Base-by-base conservation (phyloP, 2,113 vertebrate species). In the Oncorhynchus masou region DNA sequence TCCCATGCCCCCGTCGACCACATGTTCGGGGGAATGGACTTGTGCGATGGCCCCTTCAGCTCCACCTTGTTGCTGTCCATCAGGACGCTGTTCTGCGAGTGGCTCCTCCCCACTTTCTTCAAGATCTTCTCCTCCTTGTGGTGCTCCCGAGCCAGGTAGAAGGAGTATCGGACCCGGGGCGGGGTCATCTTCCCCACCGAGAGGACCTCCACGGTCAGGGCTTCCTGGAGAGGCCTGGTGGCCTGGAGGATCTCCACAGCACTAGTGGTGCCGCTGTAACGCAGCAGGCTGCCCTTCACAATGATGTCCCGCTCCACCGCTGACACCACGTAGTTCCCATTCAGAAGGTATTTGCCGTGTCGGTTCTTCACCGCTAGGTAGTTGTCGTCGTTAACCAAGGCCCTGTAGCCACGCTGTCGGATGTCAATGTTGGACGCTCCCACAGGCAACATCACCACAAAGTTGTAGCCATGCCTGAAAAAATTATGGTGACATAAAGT, bases 131-230 rank as follows among this genome's bases (percentile, higher is more conserved):
- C 95, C 48, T 96, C 95, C 70, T 94, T 94, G 77, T 87, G 95
- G 75, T 97, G 96, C 74, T 96, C 96, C 4, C n/a, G 34, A 76
- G 94, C 85, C 49, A 97, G 91, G 79, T 96, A 98, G 91, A 95
- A 99, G 75, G 97, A 97, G 84, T 99, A 99, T 62, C 97, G 95
- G 0, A 99, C 94, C 1, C 97, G 94, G 0, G 97, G 97, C 0
- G 97, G 97, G 0, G 97, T 99, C 96, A 99, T 98, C 91, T 97
- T 97, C 6, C 97, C 97, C 31, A 99, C 97, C 0, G 96, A 98
- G 24, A 99, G 93, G 54, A 99, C 96, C 87, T 99, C 97, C 87
- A 99, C 93, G 0, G 94, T 96, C 78, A 99, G 83, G 0, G 96
- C 90, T 69, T 99, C 97, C 81, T 94, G 93, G 83, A 99, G 94